Base-by-base conservation (phyloP, 1,140 invertebrate species). In the Sarcophaga bullata region DNA sequence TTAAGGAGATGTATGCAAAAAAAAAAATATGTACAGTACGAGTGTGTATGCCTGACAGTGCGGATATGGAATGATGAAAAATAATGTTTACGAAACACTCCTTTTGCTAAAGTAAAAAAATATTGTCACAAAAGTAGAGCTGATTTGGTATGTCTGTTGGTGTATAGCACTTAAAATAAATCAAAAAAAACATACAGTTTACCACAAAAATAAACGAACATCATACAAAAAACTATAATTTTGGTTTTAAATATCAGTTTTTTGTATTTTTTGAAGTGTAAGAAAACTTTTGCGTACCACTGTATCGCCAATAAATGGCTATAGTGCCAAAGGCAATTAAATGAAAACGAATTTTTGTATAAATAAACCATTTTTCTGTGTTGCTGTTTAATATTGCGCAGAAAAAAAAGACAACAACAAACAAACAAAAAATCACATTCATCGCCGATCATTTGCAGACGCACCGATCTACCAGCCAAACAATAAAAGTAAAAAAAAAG, bases 301-400 rank as follows among this genome's bases (percentile, higher is more conserved):
- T 37, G 25, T 10, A 52, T 52, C 6, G 8, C 8, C 54, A 62
- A 62, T 62, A 62, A 62, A 62, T 15, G 6, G 11, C 54, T 62
- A 19, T 68, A 68, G 19, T 68, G 62, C 62, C 62, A 68, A 25
- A 68, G 62, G 62, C 62, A 68, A 68, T 68, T 68, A 68, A 68
- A 68, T 68, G 62, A 68, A 68, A 68, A 68, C 62, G 62, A 68
- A 68, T 68, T 25, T 68, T 68, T 68, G 62, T 68, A 68, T 68
- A 68, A 68, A 68, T 68, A 68, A 68, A 68, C 19, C 19, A 68
- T 68, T 68, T 68, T 68, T 62, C 25, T 37, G 25, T 37, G 25
- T 58, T 58, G 10, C 10, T n/a, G 54, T 15, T 15, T 58, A 11
- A n/a, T 68, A 68, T 68, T 68, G 62, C 6, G 19, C 7, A 68